Base-by-base conservation (phyloP, 2,888 invertebrate species). In the Aquatica leii region DNA sequence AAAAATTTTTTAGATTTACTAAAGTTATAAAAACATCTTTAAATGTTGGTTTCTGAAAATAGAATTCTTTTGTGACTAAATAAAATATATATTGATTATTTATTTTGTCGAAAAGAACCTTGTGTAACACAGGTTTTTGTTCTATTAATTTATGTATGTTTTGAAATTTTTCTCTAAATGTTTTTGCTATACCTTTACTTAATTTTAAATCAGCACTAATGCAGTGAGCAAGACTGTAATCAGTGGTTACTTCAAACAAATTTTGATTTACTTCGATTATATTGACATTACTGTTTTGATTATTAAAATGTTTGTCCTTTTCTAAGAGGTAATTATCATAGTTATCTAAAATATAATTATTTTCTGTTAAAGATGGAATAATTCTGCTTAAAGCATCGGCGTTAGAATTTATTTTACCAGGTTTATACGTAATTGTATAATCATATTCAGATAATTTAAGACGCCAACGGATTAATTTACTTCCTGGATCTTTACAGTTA, bases 221-320 rank as follows among this genome's bases (percentile, higher is more conserved):
- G 14, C 46, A 46, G 12, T 46, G 46, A 14, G 41, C 41, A 4
- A 41, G 6, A 41, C 15, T 41, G n/a, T 41, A n/a, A 41, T 41
- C 15, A 8, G 4, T 11, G n/a, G 41, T 6, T 31, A 31, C 9
- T 31, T 31, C 31, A 9, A 31, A 31, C n/a, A n/a, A n/a, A n/a
- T n/a, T n/a, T n/a, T n/a, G n/a, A n/a, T 37, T 37, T 37, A 5
- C n/a, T 5, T 5, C 2, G 11, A 37, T 37, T n/a, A 2, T 2
- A 8, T 2, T n/a, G 3, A 37, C 12, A 6, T 31, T 31, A 31
- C 5, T 4, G 9, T 31, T 31, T 31, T 4, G 4, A 31, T 6
- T 9, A 9, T 6, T 31, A 31, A 6, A 6, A 6, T 31, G 4
- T 31, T 31, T 31, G 5, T 31, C 9, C 9, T 9, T 31, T 31